Percentiles rank a stretch among this genome's conserved stretches.
Conservation (phyloP, 2,113 vertebrate genomes). For the Serinus canaria region DNA sequence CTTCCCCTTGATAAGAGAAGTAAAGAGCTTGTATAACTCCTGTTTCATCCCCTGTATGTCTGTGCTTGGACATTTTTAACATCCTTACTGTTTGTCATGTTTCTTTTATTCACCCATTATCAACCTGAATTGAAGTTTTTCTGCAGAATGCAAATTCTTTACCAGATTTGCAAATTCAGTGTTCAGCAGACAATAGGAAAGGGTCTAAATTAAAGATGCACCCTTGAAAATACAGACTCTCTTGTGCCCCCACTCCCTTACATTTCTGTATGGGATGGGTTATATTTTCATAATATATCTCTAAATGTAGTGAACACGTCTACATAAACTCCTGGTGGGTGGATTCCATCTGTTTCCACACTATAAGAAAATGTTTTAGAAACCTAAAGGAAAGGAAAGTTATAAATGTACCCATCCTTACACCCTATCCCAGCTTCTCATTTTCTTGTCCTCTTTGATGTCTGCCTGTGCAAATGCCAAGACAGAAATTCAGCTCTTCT, state of each 20-base stretch:
- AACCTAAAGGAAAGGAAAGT: neutral
- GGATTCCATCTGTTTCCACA: constrained; percentile 29
- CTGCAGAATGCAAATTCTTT: neutral
- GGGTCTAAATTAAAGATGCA: neutral
- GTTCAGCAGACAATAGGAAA: neutral
- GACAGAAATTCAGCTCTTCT: neutral
- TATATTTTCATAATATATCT: constrained; percentile 4
- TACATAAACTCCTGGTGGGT: neutral
- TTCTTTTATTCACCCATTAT: neutral
- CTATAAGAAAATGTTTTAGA: neutral
- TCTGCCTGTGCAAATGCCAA: neutral
- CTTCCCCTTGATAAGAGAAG: neutral
- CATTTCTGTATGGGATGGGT: neutral
- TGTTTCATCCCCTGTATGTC: neutral
- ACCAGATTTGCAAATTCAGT: neutral
- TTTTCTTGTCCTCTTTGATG: neutral
- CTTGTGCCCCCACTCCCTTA: neutral
- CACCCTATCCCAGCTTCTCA: neutral
- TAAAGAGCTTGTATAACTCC: neutral
- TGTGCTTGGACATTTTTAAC: neutral
- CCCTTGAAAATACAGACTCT: neutral
- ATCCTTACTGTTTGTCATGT: neutral
- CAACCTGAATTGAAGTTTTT: neutral
- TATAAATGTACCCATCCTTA: neutral
- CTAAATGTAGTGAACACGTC: constrained; percentile 1